Evolutionary conservation across 2,888 invertebrate genomes (phyloP).

Genomic region (Folsomia manolachei): DNA sequence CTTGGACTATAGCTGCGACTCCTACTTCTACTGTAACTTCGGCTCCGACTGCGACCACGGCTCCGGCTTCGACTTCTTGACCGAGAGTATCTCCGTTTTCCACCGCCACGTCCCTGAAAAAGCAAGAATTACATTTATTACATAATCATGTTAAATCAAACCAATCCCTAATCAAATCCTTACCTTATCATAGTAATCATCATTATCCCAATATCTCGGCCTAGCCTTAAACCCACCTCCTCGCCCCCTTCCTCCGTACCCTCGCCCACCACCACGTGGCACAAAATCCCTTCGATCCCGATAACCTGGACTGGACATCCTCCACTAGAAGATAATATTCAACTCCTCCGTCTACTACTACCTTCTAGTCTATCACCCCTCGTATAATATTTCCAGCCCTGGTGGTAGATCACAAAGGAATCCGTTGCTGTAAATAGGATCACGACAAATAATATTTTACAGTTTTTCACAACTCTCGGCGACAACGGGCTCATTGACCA

Average conservation of each 20-base stretch:
- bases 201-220: slow-evolving; percentile 49
- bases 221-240: slow-evolving; percentile 35
- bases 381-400: slow-evolving; percentile 31
- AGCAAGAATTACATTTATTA: not conserved
- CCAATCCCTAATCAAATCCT: not conserved
- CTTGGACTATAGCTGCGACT: no score
- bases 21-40: slow-evolving; percentile 38
- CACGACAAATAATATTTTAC: slow-evolving; percentile 28
- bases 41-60: slow-evolving; percentile 38
- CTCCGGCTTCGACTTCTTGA: slow-evolving; percentile 36
- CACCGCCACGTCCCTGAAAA: slow-evolving; percentile 40
- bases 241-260: slow-evolving; percentile 31
- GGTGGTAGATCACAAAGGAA: slow-evolving; percentile 27
- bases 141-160: not conserved
- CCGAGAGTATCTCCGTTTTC: slow-evolving; percentile 29
- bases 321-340: not conserved
- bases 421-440: slow-evolving; percentile 38
- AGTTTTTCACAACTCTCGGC: not conserved
- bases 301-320: slow-evolving; percentile 7
- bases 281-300: slow-evolving; percentile 14
- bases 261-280: slow-evolving; percentile 11
- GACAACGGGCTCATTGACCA: not conserved
- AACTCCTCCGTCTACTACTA: no score
- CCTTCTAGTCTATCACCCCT: not conserved
- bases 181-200: slow-evolving; percentile 45